Conservation (phyloP, 2,888 invertebrate genomes). For the Omphaloscelis lunosa region DNA sequence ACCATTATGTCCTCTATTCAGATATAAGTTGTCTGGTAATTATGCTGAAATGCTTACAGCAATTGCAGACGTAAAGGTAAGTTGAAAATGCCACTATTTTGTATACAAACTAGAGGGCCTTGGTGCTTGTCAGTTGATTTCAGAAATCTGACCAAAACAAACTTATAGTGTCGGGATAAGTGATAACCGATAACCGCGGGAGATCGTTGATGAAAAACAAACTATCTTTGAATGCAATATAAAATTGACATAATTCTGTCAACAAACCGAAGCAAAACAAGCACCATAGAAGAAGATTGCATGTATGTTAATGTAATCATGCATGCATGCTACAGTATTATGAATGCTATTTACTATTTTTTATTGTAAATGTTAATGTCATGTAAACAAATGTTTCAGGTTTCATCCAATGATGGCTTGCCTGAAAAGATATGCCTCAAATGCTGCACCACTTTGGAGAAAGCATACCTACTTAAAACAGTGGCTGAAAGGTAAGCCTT, state of each 20-base stretch:
- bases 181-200: slow-evolving; percentile 48
- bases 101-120: slow-evolving; percentile 37
- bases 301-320: neutral
- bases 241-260: slow-evolving; percentile 29
- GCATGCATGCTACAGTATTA: neutral
- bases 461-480: slow-evolving; percentile 87
- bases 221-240: slow-evolving; percentile 4
- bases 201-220: slow-evolving; percentile 18
- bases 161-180: slow-evolving; percentile 55
- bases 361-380: neutral
- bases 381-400: slow-evolving; percentile 71
- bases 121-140: slow-evolving; percentile 40
- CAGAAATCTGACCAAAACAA: slow-evolving; percentile 34
- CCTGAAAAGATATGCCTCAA: slow-evolving; percentile 87
- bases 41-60: slow-evolving; percentile 90
- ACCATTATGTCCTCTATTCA: slow-evolving; percentile 86
- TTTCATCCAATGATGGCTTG: slow-evolving; percentile 86
- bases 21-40: slow-evolving; percentile 87
- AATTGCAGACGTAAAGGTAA: slow-evolving; percentile 88
- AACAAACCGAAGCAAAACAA: slow-evolving; percentile 14
- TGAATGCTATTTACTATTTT: neutral
- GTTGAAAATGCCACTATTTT: slow-evolving; percentile 49
- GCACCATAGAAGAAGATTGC: neutral
- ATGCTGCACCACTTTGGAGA: slow-evolving; percentile 86
- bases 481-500: slow-evolving; percentile 85